These are phyloP conservation scores for Macrophya alboannulata DNA, from an alignment of 2,888 invertebrate genomes.

Conservation along the genomic window DNA sequence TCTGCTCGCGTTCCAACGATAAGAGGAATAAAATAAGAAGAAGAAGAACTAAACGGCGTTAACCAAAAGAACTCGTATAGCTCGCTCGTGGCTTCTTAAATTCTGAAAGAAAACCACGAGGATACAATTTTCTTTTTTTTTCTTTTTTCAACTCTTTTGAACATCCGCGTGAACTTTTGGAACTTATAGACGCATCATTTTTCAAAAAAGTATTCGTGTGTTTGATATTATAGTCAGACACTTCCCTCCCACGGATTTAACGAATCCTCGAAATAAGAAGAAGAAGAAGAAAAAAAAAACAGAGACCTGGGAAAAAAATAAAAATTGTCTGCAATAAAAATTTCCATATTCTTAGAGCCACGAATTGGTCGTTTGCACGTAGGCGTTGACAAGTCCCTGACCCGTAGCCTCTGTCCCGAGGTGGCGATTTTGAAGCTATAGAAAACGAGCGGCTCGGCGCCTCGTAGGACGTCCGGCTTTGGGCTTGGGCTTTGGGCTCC, in stretches of 20 bases:
- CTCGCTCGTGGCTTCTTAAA: too few relatives aligned
- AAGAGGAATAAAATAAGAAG: too few relatives aligned
- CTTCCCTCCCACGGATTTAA: neutral
- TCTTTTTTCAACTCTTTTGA: too few relatives aligned
- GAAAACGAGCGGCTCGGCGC: neutral
- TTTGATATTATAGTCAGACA: neutral
- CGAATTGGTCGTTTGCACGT: conserved; percentile 41
- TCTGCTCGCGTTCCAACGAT: neutral
- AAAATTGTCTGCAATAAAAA: conserved; percentile 41
- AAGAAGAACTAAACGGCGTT: too few relatives aligned
- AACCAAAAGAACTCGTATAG: too few relatives aligned
- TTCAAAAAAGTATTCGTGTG: neutral
- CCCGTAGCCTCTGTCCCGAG: conserved; percentile 51
- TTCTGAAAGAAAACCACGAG: too few relatives aligned
- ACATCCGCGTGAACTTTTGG: conserved; percentile 4
- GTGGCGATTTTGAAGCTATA: conserved; percentile 62
- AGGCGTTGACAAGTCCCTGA: conserved; percentile 45
- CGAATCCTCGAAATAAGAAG: neutral
- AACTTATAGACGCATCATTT: neutral
- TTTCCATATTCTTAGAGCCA: conserved; percentile 45
- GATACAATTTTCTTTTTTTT: too few relatives aligned
- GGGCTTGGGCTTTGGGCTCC: conserved; percentile 63
- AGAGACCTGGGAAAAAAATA: neutral
- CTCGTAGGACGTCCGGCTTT: conserved; percentile 29
- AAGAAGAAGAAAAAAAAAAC: neutral